Evolutionary conservation across 2,797 vertebrate genomes (phyloP).

Genomic region (Aldrovandia affinis): DNA sequence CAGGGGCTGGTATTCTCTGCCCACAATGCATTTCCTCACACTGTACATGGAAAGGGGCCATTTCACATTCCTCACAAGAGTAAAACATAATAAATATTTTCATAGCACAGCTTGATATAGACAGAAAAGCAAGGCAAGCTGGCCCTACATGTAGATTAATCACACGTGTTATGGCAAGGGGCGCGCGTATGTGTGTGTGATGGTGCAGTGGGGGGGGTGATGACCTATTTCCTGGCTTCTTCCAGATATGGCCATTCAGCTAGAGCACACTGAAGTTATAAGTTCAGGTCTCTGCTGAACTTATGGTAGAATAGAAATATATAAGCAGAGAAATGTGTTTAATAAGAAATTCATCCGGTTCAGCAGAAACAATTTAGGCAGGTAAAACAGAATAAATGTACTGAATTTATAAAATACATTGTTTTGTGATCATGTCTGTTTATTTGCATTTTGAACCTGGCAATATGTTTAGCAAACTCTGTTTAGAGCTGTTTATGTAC

Average conservation of each 20-base stretch:
- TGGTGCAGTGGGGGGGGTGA: not conserved
- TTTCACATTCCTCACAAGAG: conserved; percentile 5
- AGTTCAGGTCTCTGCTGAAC: not conserved
- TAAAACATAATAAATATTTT: conserved; percentile 20
- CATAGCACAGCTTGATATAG: conserved; percentile 5
- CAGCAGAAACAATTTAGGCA: not conserved
- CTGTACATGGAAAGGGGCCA: not conserved
- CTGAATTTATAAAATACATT: not conserved
- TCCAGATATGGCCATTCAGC: not conserved
- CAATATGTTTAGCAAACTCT: not conserved
- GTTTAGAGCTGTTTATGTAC: not conserved
- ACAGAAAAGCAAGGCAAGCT: conserved; percentile 3
- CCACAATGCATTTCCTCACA: not conserved
- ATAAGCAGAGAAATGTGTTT: not conserved
- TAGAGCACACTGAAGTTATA: not conserved
- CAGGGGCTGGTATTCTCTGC: not conserved
- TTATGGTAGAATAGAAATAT: not conserved
- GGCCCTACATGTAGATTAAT: not conserved
- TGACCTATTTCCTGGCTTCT: not conserved
- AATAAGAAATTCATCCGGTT: not conserved
- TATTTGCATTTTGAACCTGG: not conserved
- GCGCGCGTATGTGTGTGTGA: not conserved
- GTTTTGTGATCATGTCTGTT: no score
- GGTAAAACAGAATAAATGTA: not conserved
- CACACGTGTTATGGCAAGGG: conserved; percentile 7